phyloP scores from a whole-genome alignment of 2,797 vertebrate genomes.

The Leptatherina wallacei region DNA sequence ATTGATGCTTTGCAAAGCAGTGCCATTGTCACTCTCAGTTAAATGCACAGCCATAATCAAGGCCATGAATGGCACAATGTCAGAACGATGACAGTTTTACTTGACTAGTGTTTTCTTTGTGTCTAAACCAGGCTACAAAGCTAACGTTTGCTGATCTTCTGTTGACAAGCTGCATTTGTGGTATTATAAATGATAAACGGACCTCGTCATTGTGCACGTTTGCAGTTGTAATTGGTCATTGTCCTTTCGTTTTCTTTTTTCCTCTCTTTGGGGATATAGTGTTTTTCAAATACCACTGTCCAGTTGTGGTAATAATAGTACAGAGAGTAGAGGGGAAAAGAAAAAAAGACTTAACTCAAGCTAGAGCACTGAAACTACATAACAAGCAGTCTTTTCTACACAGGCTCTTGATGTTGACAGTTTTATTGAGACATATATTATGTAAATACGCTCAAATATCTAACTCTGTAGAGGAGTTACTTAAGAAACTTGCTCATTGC shows the following conservation, averaged over 20 bases:
- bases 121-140: slow-evolving; percentile 3
- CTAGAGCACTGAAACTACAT: slow-evolving; percentile 11
- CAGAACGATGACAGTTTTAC: slow-evolving; percentile 17
- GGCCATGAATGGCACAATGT: slow-evolving; percentile 8
- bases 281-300: not conserved
- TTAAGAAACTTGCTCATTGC: slow-evolving; percentile 36
- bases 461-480: slow-evolving; percentile 50
- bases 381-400: slow-evolving; percentile 18
- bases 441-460: slow-evolving; percentile 54
- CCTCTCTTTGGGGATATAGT: not conserved
- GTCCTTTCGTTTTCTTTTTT: not conserved
- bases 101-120: slow-evolving; percentile 9
- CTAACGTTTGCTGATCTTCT: not conserved
- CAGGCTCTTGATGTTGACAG: slow-evolving; percentile 54
- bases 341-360: slow-evolving; percentile 8
- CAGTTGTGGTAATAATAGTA: not conserved
- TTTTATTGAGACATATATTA: slow-evolving; percentile 63
- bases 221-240: not conserved
- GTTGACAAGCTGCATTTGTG: not conserved
- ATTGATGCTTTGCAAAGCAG: slow-evolving; percentile 59
- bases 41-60: slow-evolving; percentile 48
- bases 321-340: not conserved
- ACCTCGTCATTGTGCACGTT: not conserved
- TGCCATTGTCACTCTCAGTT: slow-evolving; percentile 35
- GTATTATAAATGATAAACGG: slow-evolving; percentile 6